Evolutionary conservation across 1,140 invertebrate genomes (phyloP).

Genomic region (Trachelipus rathkii): DNA sequence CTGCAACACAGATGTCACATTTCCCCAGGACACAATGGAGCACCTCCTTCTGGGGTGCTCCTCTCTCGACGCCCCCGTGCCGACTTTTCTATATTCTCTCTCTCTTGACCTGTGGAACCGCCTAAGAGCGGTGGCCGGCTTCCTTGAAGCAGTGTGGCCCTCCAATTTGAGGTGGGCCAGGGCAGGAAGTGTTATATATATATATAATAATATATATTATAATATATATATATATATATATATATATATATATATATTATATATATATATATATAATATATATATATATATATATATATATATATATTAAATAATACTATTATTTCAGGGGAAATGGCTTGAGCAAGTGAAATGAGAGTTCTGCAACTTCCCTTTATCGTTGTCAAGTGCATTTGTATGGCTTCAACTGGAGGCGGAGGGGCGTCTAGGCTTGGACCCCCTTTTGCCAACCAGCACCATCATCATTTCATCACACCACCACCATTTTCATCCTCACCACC

Average conservation of each 20-base stretch:
- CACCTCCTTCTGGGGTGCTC: too few relatives aligned
- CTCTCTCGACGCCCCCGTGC: too few relatives aligned
- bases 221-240: neutral
- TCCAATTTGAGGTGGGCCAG: too few relatives aligned
- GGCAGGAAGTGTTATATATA: too few relatives aligned
- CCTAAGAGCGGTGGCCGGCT: too few relatives aligned
- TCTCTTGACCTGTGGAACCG: too few relatives aligned
- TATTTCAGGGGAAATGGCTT: neutral
- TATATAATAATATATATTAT: neutral
- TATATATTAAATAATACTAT: neutral
- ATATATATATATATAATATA: slow-evolving; percentile 8
- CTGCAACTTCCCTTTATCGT: slow-evolving; percentile 22
- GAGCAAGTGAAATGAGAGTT: slow-evolving; percentile 23
- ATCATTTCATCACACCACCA: slow-evolving; percentile 4
- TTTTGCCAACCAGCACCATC: neutral
- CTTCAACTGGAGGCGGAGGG: neutral
- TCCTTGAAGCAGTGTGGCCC: too few relatives aligned
- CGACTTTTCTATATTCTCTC: too few relatives aligned
- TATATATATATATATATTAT: slow-evolving; percentile 17
- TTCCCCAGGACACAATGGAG: too few relatives aligned
- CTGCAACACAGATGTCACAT: too few relatives aligned
- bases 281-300: slow-evolving; percentile 6
- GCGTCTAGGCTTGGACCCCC: neutral
- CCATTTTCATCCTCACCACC: neutral
- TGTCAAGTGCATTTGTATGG: slow-evolving; percentile 10